A percentile compares a stretch with the other conserved stretches of the same genome.
phyloP scores from a whole-genome alignment of 2,888 invertebrate genomes.

The Ophraella communa region DNA sequence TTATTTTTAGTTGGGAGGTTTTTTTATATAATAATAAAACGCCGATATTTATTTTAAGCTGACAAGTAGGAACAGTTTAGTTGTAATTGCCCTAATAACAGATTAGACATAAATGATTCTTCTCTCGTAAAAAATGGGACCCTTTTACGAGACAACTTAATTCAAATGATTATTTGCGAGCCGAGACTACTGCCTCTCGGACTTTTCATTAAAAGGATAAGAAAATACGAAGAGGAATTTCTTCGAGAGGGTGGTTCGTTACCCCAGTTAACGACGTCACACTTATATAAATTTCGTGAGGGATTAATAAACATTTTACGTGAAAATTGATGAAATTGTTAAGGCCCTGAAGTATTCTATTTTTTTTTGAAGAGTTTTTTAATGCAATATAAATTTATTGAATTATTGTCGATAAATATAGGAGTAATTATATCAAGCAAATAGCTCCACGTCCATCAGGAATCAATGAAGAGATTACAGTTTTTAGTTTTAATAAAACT shows the following conservation, averaged over 20 bases:
- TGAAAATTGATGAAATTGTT: too few species aligned
- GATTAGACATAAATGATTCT: conserved; percentile 34
- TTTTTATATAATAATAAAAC: conserved; percentile 30
- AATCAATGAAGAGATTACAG: too few species aligned
- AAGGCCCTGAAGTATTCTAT: too few species aligned
- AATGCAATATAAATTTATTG: too few species aligned
- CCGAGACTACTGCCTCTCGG: conserved; percentile 24
- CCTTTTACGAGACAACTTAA: conserved; percentile 37
- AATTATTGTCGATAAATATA: too few species aligned
- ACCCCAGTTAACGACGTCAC: conserved; percentile 21
- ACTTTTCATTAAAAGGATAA: conserved; percentile 35
- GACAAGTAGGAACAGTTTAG: conserved; percentile 30
- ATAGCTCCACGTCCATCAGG: too few species aligned
- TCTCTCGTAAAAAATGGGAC: conserved; percentile 30
- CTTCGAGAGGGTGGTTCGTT: conserved; percentile 6
- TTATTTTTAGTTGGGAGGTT: neutral
- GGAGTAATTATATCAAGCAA: too few species aligned
- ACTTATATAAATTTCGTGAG: conserved; percentile 24
- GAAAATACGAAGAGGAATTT: conserved; percentile 30
- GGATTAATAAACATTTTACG: conserved; percentile 6
- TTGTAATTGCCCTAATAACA: conserved; percentile 27
- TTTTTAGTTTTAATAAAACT: too few species aligned
- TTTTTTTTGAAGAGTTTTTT: too few species aligned
- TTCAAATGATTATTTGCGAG: conserved; percentile 37
- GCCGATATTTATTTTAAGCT: conserved; percentile 27